These are phyloP conservation scores for Tringa solitaria DNA, from an alignment of 2,113 vertebrate species.

Conservation along the genomic window DNA sequence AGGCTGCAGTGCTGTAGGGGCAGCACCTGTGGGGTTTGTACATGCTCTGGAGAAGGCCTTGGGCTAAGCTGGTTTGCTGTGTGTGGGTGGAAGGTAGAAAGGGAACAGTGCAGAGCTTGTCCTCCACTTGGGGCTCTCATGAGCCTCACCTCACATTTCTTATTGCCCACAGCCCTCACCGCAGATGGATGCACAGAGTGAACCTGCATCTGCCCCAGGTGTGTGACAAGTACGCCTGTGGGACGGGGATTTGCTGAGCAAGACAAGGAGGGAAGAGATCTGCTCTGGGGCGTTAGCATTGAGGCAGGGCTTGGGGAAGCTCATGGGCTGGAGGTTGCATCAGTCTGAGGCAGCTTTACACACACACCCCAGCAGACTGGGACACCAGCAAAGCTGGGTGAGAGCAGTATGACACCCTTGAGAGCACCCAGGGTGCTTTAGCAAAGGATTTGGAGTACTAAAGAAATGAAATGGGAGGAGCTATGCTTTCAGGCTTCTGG, in stretches of 20 bases:
- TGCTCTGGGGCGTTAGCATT: neutral
- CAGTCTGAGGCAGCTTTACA: neutral
- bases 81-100: neutral
- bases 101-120: neutral
- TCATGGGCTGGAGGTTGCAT: neutral
- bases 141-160: neutral
- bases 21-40: neutral
- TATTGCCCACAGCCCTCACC: neutral
- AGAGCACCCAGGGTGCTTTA: neutral
- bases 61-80: accelerated
- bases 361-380: neutral
- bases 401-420: neutral
- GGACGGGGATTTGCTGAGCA: neutral
- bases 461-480: neutral
- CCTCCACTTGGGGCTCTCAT: accelerated
- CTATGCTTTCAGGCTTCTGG: neutral
- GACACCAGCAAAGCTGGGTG: neutral
- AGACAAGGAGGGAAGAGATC: neutral
- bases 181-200: neutral
- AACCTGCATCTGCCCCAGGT: neutral
- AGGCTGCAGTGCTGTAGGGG: neutral
- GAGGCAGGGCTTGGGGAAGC: neutral
- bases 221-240: neutral
- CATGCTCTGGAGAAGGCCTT: neutral
- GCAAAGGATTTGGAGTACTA: neutral